phyloP scores from a whole-genome alignment of 2,888 invertebrate genomes.

The Patella pellucida region DNA sequence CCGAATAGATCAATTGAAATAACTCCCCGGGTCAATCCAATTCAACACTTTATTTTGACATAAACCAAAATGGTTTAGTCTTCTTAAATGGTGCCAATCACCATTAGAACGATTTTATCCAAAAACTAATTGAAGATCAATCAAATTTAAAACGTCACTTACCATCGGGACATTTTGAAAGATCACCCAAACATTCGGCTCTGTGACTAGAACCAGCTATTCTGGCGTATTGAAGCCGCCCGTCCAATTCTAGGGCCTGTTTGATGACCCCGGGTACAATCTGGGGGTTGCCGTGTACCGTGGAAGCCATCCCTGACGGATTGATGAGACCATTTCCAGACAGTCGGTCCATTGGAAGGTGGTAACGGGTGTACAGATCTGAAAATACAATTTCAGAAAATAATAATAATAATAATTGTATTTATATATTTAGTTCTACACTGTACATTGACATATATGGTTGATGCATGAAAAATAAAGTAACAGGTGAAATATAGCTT shows the following conservation, averaged over 20 bases:
- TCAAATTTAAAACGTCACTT: slow-evolving; percentile 15
- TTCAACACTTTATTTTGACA: too few relatives aligned
- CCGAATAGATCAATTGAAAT: neutral
- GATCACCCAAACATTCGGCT: slow-evolving; percentile 67
- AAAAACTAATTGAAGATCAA: too few relatives aligned
- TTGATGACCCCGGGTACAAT: slow-evolving; percentile 54
- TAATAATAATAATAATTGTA: neutral
- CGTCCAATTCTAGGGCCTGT: slow-evolving; percentile 59
- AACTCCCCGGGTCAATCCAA: neutral
- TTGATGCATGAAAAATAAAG: too few relatives aligned
- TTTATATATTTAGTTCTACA: neutral
- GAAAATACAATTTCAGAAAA: slow-evolving; percentile 25
- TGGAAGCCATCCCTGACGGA: slow-evolving; percentile 66
- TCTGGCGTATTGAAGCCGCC: slow-evolving; percentile 51
- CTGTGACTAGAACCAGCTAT: slow-evolving; percentile 65
- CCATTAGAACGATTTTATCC: too few relatives aligned
- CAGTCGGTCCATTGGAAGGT: slow-evolving; percentile 65
- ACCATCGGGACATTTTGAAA: slow-evolving; percentile 63
- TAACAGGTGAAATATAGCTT: too few relatives aligned
- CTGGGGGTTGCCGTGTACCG: slow-evolving; percentile 46
- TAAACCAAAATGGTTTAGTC: too few relatives aligned
- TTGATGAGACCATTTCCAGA: slow-evolving; percentile 49
- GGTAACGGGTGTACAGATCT: slow-evolving; percentile 57
- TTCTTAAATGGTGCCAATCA: too few relatives aligned
- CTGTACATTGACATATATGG: too few relatives aligned